Base-by-base conservation (phyloP, 1,140 invertebrate genomes). In the Drosophila pruinosa region DNA sequence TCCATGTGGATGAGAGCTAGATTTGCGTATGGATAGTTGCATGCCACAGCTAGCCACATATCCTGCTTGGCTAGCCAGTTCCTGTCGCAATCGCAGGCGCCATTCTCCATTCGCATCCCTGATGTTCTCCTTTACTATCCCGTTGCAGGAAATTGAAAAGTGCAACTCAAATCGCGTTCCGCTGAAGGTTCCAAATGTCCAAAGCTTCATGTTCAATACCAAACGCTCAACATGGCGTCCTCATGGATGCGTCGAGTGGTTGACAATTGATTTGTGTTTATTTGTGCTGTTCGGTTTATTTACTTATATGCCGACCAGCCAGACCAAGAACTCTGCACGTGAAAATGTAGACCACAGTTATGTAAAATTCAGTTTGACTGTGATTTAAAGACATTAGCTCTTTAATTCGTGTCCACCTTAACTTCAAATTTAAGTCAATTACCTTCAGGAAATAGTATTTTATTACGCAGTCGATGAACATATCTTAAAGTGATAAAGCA, bases 221-320 rank as follows among this genome's bases (percentile, higher is more conserved):
- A 22, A 15, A 10, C 47, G n/a, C 17, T 15, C 21, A 52, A 52
- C 50, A 54, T 34, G 36, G 22, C 19, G 38, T 65, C 65, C 54
- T 78, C 58, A 70, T 59, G 77, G 47, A 58, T 26, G 62, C 76
- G 75, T 72, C 80, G 73, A 85, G 82, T 85, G 81, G 69, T 85
- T 85, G 81, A 85, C 81, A 85, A 85, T 85, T 85, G 81, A 85
- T 85, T 85, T 85, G 81, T 85, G 81, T 86, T 85, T 85, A 85
- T 85, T 81, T 81, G 73, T 57, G 59, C 71, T 65, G 69, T 62
- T 65, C 68, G 57, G 73, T 52, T 57, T 57, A 22, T 26, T 43
- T 54, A 59, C 54, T 67, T 67, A 31, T 45, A 56, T 64, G 56
- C 57, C 43, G 19, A 12, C 17, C 8, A 12, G 17, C 3, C 31